phyloP scores from a whole-genome alignment of 1,140 invertebrate genomes.

The Hylyphantes graminicola region DNA sequence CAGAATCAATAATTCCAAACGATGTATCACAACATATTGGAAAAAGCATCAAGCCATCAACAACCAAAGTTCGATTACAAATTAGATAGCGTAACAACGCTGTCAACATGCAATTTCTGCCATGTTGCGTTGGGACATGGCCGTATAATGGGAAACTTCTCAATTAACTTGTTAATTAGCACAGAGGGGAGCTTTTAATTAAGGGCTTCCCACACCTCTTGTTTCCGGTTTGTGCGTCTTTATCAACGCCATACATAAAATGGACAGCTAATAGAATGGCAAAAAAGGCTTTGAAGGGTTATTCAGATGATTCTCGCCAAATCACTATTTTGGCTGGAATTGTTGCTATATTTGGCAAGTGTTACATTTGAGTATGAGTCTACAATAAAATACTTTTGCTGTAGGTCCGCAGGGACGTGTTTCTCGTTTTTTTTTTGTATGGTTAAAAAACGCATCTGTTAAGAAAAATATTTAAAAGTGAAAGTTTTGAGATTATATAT shows the following conservation, averaged over 20 bases:
- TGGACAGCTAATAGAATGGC: no score
- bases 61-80: not conserved
- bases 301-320: no score
- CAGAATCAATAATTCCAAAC: no score
- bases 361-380: not conserved
- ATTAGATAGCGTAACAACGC: conserved; percentile 23
- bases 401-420: not conserved
- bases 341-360: no score
- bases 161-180: conserved; percentile 43
- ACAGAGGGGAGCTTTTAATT: conserved; percentile 26
- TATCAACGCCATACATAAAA: no score
- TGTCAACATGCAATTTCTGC: conserved; percentile 25
- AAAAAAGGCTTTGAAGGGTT: no score
- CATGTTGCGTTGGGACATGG: not conserved
- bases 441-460: no score
- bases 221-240: not conserved
- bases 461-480: no score
- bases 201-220: conserved; percentile 11
- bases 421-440: not conserved
- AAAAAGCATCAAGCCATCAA: not conserved
- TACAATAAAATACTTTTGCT: not conserved
- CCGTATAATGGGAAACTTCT: conserved; percentile 10
- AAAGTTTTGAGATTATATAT: no score
- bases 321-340: no score
- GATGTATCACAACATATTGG: no score